phyloP scores from a whole-genome alignment of 2,888 invertebrate genomes.

The Pilophorus perplexus region DNA sequence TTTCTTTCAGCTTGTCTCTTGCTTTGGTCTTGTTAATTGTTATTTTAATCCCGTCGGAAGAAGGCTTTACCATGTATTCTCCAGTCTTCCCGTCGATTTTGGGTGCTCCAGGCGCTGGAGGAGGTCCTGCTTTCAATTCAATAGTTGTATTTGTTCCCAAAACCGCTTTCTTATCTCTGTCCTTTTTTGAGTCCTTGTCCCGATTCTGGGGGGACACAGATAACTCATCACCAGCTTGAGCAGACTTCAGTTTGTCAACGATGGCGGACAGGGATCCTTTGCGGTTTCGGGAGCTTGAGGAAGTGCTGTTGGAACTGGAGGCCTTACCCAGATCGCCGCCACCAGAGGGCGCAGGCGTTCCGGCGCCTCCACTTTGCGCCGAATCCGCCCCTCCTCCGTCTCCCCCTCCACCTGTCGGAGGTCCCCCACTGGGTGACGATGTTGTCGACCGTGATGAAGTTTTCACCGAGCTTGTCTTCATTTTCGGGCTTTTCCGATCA shows the following conservation, averaged over 20 bases:
- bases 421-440: conserved; percentile 31
- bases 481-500: conserved; percentile 59
- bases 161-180: conserved; percentile 50
- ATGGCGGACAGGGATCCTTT: conserved; percentile 79
- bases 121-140: conserved; percentile 49
- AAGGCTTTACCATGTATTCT: conserved; percentile 86
- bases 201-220: conserved; percentile 45
- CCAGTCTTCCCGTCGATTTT: conserved; percentile 51
- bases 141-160: conserved; percentile 55
- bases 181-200: conserved; percentile 43
- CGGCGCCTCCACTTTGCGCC: conserved; percentile 47
- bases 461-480: conserved; percentile 56
- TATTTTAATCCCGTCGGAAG: conserved; percentile 84
- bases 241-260: conserved; percentile 80
- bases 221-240: conserved; percentile 56
- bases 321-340: conserved; percentile 45
- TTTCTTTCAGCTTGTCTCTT: conserved; percentile 57
- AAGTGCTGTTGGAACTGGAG: conserved; percentile 43
- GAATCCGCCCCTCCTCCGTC: conserved; percentile 50
- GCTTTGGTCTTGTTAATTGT: conserved; percentile 85
- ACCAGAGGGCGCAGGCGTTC: conserved; percentile 45
- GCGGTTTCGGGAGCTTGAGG: conserved; percentile 55
- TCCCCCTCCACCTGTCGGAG: conserved; percentile 28
- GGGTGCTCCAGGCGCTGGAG: conserved; percentile 12
- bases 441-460: conserved; percentile 30